Percentiles rank a stretch among this genome's conserved stretches.
These are phyloP conservation scores for Philonicus albiceps DNA, from an alignment of 2,888 invertebrate genomes.

Conservation along the genomic window DNA sequence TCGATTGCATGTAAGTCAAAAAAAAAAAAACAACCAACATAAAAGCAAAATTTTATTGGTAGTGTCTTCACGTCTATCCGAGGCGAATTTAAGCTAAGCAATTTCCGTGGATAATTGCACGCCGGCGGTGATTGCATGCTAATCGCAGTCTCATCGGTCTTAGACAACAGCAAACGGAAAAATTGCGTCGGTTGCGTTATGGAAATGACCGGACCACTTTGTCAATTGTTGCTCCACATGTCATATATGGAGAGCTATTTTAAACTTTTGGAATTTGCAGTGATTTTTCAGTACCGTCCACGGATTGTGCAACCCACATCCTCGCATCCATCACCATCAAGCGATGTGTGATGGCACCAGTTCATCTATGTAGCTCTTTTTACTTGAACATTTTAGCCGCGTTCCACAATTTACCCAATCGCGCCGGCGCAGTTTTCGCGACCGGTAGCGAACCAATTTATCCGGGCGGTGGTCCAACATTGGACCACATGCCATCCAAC, in stretches of 20 bases:
- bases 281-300: not conserved
- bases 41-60: not conserved
- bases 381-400: not conserved
- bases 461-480: not conserved
- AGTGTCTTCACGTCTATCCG: not conserved
- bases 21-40: not conserved
- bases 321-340: not conserved
- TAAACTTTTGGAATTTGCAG: not conserved
- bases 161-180: not conserved
- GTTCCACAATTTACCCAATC: not conserved
- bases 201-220: not conserved
- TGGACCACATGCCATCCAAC: not conserved
- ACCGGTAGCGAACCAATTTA: not conserved
- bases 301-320: not conserved
- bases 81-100: not conserved
- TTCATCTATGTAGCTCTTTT: not conserved
- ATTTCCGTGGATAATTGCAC: not conserved
- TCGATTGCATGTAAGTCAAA: not conserved
- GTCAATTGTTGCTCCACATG: not conserved
- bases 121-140: not conserved
- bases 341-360: too few species aligned
- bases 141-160: not conserved
- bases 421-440: not conserved
- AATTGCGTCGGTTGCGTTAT: not conserved
- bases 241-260: not conserved